Base-by-base conservation (phyloP, 1,140 invertebrate genomes). In the Panonychus citri region DNA sequence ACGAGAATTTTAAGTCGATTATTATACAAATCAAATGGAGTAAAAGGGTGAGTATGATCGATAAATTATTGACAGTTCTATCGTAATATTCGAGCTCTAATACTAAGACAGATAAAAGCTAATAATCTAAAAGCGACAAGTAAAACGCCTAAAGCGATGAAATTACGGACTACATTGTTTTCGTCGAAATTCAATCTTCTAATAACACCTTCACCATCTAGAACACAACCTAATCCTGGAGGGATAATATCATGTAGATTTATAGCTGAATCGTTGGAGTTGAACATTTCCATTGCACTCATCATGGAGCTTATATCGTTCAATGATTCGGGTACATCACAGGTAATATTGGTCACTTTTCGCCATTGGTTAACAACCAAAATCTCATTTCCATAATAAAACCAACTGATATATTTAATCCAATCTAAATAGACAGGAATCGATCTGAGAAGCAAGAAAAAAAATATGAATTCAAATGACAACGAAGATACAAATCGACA, bases 351-450 rank as follows among this genome's bases (percentile, higher is more conserved):
- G 84, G 13, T 74, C 73, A 89, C 73, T n/a, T 78, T 76, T 0
- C 74, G 68, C 90, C 90, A 96, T 66, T 96, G 88, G 70, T 91
- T 94, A 50, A 95, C 81, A n/a, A 85, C 72, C 1, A 95, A 70
- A 0, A 86, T 83, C 71, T 94, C 89, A 70, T 88, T 91, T 42
- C 82, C 85, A 68, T 91, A 95, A 51, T 81, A 78, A 70, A 96
- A 94, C 87, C 91, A 96, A 0, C 88, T 94, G n/a, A 95, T 68
- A 69, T 90, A 86, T n/a, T 85, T 84, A 55, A 95, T 70, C 86
- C 89, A 94, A 53, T 79, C 74, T 54, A 96, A 81, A 65, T 90
- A 95, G 0, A 73, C 67, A 1, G 89, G 90, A 24, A 93, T 78
- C 0, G 86, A 87, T 3, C 82, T 84, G 61, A 58, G 19, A 27